Evolutionary conservation across 37 sponge, comb jelly and placozoan genomes (phyloP), one percentile per base, ranked within the genome.

Genomic region (Tethya wilhelma): DNA sequence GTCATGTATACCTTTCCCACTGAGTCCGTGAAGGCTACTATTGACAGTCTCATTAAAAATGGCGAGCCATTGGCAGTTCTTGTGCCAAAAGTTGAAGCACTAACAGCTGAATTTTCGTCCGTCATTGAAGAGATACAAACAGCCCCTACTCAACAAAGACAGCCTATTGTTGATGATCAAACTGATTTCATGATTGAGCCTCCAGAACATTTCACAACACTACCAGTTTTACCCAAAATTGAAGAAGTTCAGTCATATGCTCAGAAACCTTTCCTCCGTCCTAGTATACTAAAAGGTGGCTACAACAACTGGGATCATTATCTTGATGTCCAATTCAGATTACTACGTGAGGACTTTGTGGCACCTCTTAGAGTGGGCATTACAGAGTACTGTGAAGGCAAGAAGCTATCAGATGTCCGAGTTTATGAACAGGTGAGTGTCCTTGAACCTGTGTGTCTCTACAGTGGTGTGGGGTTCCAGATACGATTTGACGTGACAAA

Each of bases 291-390:
- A 0, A 42, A 56, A 2, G 91, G 90, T 26, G 64, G 34, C 34
- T 96, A 91, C 49, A 29, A 41, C 0, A 70, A 86, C 67, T 89
- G 90, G 86, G 69, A 90, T 17, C 87, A 92, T 31, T 96, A 92
- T 67, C 69, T 92, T 20, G 88, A 92, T 57, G 75, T 89, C 0
- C 96, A 95, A 59, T 95, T 86, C 64, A 78, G 93, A 59, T 84
- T 95, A 0, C 69, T 96, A 1, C 74, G 96, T 23, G 96, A 96
- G 77, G 96, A 96, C 46, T 92, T 96, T 67, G 57, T 96, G n/a
- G 63, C 37, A 4, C 93, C 96, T 42, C 73, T 96, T 11, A 84
- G 96, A 46, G 59, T 77, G 38, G 93, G 93, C 31, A 80, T 95
- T 22, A 68, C 63, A 1, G 64, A 72, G 0, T 26, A 49, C 37